Evolutionary conservation across 1,140 invertebrate species (phyloP).

Genomic region (Aporrectodea caliginosa): DNA sequence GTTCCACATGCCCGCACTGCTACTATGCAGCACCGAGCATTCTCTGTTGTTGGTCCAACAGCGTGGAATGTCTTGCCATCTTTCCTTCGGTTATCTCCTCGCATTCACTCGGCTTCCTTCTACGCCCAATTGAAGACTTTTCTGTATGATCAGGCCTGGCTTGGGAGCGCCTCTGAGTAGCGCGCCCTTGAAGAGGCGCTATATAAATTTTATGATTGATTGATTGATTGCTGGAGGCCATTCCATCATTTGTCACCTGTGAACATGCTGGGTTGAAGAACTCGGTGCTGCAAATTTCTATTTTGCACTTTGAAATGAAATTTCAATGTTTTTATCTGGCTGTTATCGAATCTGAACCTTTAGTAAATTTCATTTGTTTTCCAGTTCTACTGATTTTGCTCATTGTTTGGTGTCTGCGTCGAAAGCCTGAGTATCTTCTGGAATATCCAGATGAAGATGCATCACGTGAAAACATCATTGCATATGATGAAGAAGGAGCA

Average conservation of each 20-base stretch:
- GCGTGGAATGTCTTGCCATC: too few relatives aligned
- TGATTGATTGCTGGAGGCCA: not conserved
- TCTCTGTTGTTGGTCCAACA: too few relatives aligned
- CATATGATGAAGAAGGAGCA: conserved; percentile 94
- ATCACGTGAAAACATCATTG: conserved; percentile 89
- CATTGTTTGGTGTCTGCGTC: conserved; percentile 68
- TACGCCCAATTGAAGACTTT: too few relatives aligned
- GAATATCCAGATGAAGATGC: conserved; percentile 96
- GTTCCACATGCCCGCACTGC: too few relatives aligned
- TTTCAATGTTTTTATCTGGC: not conserved
- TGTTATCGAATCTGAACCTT: not conserved
- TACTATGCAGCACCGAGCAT: too few relatives aligned
- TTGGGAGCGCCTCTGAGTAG: too few relatives aligned
- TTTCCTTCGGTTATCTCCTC: too few relatives aligned
- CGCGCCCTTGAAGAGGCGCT: not conserved
- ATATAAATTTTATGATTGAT: too few relatives aligned
- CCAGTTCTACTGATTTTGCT: conserved; percentile 59
- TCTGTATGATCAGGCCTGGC: too few relatives aligned
- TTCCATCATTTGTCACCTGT: not conserved
- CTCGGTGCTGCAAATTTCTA: not conserved
- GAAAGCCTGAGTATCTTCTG: conserved; percentile 74
- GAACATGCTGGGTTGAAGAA: not conserved
- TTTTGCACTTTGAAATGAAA: not conserved
- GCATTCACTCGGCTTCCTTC: too few relatives aligned
- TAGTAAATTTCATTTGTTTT: not conserved